Conservation (phyloP, 2,113 vertebrate species). For the Sisor rabdophorus region DNA sequence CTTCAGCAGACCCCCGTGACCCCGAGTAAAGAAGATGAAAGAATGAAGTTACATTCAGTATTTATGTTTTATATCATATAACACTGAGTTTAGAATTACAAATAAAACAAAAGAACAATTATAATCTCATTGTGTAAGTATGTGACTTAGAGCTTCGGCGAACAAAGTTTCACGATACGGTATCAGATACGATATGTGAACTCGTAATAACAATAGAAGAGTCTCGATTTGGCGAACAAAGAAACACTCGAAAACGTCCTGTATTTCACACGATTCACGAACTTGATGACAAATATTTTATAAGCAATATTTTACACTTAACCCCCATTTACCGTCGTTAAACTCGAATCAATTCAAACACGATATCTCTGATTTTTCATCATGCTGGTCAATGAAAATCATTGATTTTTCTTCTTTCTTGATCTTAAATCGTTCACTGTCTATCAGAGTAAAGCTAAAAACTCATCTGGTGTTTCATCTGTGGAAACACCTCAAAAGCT, state of each 20-base stretch:
- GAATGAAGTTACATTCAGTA: too few relatives aligned
- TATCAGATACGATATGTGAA: too few relatives aligned
- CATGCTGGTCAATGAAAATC: slow-evolving; percentile 12
- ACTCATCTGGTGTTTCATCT: slow-evolving; percentile 52
- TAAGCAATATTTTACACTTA: slow-evolving; percentile 28
- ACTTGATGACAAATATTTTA: slow-evolving; percentile 27
- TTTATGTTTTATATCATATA: too few relatives aligned
- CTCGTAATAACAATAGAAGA: too few relatives aligned
- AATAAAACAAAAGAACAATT: too few relatives aligned
- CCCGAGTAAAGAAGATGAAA: too few relatives aligned
- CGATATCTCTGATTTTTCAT: slow-evolving; percentile 31
- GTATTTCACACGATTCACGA: background rate
- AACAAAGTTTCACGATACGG: too few relatives aligned
- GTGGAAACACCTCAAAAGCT: slow-evolving; percentile 58
- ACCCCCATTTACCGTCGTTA: slow-evolving; percentile 1
- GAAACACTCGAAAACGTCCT: background rate
- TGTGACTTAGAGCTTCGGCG: too few relatives aligned
- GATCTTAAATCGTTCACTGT: background rate
- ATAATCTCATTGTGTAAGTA: too few relatives aligned
- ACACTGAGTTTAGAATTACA: too few relatives aligned
- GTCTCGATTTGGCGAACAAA: background rate
- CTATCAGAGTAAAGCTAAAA: slow-evolving; percentile 36
- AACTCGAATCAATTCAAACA: slow-evolving; percentile 28
- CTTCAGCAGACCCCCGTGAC: too few relatives aligned
- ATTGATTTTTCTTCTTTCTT: background rate